Conservation (phyloP, 2,113 vertebrate genomes). For the Datnioides undecimradiatus region DNA sequence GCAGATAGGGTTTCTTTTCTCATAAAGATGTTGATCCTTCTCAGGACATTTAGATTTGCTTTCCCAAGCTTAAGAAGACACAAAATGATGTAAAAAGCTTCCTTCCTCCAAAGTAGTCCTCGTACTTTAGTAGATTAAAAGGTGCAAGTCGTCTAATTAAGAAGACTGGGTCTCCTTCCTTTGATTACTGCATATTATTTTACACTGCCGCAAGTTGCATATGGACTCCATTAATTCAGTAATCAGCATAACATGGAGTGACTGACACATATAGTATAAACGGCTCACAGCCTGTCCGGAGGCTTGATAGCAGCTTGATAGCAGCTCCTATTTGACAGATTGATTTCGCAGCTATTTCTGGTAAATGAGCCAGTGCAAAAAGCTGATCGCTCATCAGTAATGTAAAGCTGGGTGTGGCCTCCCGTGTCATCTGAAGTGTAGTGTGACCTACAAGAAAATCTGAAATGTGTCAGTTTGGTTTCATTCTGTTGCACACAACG, state of each 20-base stretch:
- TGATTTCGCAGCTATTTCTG: conserved; percentile 47
- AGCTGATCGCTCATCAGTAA: not conserved
- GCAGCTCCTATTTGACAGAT: conserved; percentile 55
- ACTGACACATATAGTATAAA: conserved; percentile 69
- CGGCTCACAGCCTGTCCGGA: conserved; percentile 65
- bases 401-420: not conserved
- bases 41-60: conserved; percentile 43
- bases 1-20: conserved; percentile 43
- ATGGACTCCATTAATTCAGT: conserved; percentile 77
- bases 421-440: not conserved
- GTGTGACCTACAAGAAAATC: not conserved
- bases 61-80: conserved; percentile 47
- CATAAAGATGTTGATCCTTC: conserved; percentile 46
- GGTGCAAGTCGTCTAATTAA: conserved; percentile 72
- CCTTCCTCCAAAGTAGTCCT: conserved; percentile 44
- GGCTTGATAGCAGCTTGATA: conserved; percentile 63
- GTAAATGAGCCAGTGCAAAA: conserved; percentile 23
- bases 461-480: not conserved
- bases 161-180: conserved; percentile 61
- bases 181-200: conserved; percentile 76
- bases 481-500: not conserved
- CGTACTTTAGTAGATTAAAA: conserved; percentile 65
- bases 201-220: conserved; percentile 70
- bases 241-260: conserved; percentile 79
- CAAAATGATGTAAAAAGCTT: conserved; percentile 46